A percentile compares a stretch with the other conserved stretches of the same genome.
Evolutionary conservation across 2,888 invertebrate species (phyloP).

Genomic region (Escarpia spicata): DNA sequence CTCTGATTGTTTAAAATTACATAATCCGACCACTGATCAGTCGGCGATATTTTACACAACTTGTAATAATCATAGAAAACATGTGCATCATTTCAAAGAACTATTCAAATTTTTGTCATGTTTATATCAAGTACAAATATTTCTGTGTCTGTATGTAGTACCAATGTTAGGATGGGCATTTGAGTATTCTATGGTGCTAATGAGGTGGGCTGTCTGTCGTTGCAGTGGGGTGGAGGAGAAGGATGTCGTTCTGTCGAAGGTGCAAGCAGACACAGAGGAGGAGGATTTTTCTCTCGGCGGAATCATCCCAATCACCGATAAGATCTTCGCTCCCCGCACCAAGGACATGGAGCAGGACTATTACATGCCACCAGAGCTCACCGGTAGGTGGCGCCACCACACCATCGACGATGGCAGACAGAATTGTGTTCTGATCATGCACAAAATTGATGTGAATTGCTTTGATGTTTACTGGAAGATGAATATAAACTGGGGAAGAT

Average conservation of each 20-base stretch:
- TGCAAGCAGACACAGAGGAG: background rate
- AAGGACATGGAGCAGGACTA: conserved; percentile 95
- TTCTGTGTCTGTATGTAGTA: too few species aligned
- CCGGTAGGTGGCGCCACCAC: background rate
- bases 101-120: too few species aligned
- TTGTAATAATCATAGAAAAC: too few species aligned
- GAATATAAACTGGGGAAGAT: background rate
- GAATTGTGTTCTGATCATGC: background rate
- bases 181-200: too few species aligned
- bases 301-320: conserved; percentile 18
- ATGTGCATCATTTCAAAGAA: too few species aligned
- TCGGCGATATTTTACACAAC: too few species aligned
- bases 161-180: background rate
- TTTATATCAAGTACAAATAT: too few species aligned
- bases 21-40: too few species aligned
- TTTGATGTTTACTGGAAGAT: background rate
- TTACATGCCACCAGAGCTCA: conserved; percentile 79
- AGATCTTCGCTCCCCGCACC: conserved; percentile 80
- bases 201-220: background rate
- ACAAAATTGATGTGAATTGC: background rate
- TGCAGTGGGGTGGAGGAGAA: conserved; percentile 33
- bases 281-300: background rate
- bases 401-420: background rate
- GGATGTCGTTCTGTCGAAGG: conserved; percentile 24
- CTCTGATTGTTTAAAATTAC: too few species aligned